Conservation (phyloP, 2,113 vertebrate species). For the Mandrillus leucophaeus region DNA sequence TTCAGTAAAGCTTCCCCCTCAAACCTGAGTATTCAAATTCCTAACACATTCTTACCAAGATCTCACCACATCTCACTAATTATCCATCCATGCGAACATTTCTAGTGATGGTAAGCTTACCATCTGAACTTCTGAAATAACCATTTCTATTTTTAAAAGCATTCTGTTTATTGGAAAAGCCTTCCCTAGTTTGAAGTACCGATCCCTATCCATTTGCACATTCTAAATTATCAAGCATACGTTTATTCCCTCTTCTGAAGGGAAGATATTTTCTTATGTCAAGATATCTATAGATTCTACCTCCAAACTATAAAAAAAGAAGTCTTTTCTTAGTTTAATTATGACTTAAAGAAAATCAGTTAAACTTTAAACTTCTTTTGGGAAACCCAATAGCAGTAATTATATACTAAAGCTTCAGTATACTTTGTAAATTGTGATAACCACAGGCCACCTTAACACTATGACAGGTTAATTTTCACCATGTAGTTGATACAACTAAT, state of each 20-base stretch:
- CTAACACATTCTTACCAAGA: background rate
- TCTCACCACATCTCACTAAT: no score
- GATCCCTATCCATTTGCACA: background rate
- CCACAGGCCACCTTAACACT: background rate
- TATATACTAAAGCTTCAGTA: background rate
- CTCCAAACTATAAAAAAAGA: background rate
- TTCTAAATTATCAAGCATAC: background rate
- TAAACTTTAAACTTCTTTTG: background rate
- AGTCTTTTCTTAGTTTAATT: background rate
- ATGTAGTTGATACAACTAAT: conserved; percentile 36
- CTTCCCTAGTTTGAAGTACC: background rate
- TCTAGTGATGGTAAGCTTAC: background rate
- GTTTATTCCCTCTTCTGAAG: background rate
- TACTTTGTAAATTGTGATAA: conserved; percentile 39
- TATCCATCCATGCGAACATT: background rate
- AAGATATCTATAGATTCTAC: background rate
- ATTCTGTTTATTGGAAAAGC: background rate
- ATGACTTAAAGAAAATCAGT: conserved; percentile 28
- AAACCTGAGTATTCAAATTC: background rate
- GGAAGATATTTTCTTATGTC: conserved; percentile 21
- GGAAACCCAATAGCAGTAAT: conserved; percentile 10
- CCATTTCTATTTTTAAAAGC: background rate
- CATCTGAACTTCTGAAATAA: background rate
- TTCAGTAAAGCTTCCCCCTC: background rate
- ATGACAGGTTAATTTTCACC: background rate